Base-by-base conservation (phyloP, 2,797 vertebrate genomes). In the Microchirus variegatus region DNA sequence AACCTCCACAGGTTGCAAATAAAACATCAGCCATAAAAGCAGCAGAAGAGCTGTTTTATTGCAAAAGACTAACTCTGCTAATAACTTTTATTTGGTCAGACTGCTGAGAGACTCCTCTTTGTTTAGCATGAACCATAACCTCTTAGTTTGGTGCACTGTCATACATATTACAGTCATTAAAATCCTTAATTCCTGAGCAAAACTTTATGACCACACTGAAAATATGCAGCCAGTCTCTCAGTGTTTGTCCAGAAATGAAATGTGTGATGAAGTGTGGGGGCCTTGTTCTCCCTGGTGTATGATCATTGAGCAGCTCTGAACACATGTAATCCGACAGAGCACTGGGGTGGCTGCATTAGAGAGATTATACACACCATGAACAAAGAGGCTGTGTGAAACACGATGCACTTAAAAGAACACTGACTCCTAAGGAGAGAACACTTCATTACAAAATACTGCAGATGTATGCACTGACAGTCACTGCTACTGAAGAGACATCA, bases 251-350 rank as follows among this genome's bases (percentile, higher is more conserved):
- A 11, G 47, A 57, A 68, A 55, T 55, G 60, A 48, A 41, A 63
- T 41, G n/a, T 26, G 47, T 12, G 15, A 48, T 62, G 37, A 16
- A 44, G 45, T 62, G 56, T 17, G 8, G 31, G 60, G 53, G 56
- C 18, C 12, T 35, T 4, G 2, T 65, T 42, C 57, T 69, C 67
- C 63, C 54, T 26, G 40, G 59, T 65, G 53, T 51, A 16, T 26
- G 31, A 47, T 62, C 68, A 59, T 13, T 70, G 71, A 87, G 78
- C 57, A 57, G 59, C 68, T 62, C 15, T 70, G 71, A 87, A 78
- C 56, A 54, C 59, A 66, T 71, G 73, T 68, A 82, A 81, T 78
- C 73, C 59, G 59, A 13, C 41, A 16, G 56, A 80, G 61, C 74
- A 71, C 53, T 38, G 65, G 31, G 70, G 59, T 12, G 59, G 67